Conservation (phyloP, 1,140 invertebrate genomes). For the Euschistus heros region DNA sequence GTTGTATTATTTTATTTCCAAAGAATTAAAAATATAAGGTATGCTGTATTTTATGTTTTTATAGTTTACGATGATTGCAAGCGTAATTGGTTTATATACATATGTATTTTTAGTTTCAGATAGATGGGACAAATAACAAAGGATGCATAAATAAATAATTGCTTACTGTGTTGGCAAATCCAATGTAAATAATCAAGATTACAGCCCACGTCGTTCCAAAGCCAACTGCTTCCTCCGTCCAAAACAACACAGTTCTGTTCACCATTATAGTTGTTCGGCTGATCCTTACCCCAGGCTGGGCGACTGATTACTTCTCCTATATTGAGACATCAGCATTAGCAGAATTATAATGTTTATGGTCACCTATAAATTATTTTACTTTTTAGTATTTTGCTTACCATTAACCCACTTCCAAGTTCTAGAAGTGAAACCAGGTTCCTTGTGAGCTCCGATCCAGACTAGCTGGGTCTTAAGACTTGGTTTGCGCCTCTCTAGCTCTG, state of each 20-base stretch:
- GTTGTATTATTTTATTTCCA: no score
- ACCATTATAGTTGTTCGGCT: slow-evolving; percentile 90
- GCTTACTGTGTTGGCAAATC: slow-evolving; percentile 83
- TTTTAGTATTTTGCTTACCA: slow-evolving; percentile 44
- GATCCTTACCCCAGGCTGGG: slow-evolving; percentile 82
- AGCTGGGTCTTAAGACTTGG: slow-evolving; percentile 67
- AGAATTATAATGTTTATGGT: neutral
- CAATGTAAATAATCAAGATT: slow-evolving; percentile 84
- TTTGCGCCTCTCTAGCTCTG: slow-evolving; percentile 70
- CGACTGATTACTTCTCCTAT: slow-evolving; percentile 61
- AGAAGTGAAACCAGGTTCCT: slow-evolving; percentile 68
- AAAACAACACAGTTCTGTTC: slow-evolving; percentile 88
- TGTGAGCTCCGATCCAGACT: slow-evolving; percentile 83
- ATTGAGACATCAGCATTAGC: neutral
- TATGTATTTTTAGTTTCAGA: no score
- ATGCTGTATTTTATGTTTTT: no score
- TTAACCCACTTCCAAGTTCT: slow-evolving; percentile 84
- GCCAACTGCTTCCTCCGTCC: slow-evolving; percentile 77
- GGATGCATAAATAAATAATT: neutral
- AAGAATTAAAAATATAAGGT: no score
- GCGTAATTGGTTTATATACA: no score
- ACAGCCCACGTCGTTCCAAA: slow-evolving; percentile 91
- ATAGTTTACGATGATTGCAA: no score
- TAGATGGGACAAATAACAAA: no score
- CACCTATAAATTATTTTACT: neutral